Evolutionary conservation across 1,140 invertebrate species (phyloP).

Genomic region (Drosophila trapezifrons): DNA sequence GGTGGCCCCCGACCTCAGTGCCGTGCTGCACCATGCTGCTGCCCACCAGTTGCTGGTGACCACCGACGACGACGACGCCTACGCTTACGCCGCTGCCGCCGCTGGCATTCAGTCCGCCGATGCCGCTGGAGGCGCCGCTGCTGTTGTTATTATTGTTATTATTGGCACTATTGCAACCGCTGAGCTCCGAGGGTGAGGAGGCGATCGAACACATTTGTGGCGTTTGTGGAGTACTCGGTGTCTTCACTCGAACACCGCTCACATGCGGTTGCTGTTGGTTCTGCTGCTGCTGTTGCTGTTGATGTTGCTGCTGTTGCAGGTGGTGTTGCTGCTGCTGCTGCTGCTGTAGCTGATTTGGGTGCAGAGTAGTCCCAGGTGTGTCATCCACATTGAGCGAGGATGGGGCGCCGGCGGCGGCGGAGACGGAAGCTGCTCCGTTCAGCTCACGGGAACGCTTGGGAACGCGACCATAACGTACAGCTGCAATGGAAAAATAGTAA

Average conservation of each 20-base stretch:
- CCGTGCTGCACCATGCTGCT: conserved; percentile 58
- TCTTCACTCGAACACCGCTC: conserved; percentile 74
- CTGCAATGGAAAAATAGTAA: conserved; percentile 86
- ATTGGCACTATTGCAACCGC: conserved; percentile 79
- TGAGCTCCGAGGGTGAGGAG: conserved; percentile 82
- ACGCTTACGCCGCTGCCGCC: conserved; percentile 81
- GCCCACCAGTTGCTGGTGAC: conserved; percentile 63
- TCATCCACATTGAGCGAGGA: conserved; percentile 67
- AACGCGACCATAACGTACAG: conserved; percentile 97
- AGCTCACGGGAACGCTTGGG: conserved; percentile 96
- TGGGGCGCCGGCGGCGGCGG: conserved; percentile 57
- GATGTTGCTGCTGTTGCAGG: conserved; percentile 55
- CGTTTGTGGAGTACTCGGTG: conserved; percentile 83
- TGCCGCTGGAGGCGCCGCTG: conserved; percentile 37
- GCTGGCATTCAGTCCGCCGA: conserved; percentile 37
- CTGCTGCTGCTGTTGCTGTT: conserved; percentile 68
- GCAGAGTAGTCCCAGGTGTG: conserved; percentile 54
- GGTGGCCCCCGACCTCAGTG: conserved; percentile 39
- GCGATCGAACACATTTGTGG: conserved; percentile 84
- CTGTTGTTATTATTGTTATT: conserved; percentile 62
- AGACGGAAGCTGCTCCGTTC: conserved; percentile 85
- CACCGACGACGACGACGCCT: conserved; percentile 64
- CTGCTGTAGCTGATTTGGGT: conserved; percentile 57
- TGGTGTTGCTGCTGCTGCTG: conserved; percentile 58
- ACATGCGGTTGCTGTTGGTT: conserved; percentile 76